A percentile compares a stretch with the other conserved stretches of the same genome.
Conservation (phyloP, 2,797 vertebrate species). For the Eleutherodactylus coqui region DNA sequence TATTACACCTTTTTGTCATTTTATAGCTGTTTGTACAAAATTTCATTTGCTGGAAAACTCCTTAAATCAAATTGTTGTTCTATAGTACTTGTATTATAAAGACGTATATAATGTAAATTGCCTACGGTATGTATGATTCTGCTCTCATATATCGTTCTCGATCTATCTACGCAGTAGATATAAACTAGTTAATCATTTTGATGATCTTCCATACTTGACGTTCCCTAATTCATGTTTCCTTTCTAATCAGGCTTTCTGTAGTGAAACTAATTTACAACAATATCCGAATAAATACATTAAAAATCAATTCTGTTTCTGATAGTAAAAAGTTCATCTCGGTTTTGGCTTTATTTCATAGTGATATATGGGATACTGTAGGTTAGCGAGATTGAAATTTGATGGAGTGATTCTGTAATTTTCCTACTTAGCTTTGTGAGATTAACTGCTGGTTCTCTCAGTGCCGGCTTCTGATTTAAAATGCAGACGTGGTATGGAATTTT, state of each 20-base stretch:
- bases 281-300: constrained; percentile 50
- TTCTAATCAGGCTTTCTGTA: constrained; percentile 30
- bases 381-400: constrained; percentile 62
- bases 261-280: constrained; percentile 43
- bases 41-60: too few relatives aligned
- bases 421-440: constrained; percentile 65
- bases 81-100: too few relatives aligned
- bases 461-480: constrained; percentile 67
- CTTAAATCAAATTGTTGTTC: not conserved
- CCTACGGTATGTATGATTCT: not conserved
- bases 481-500: constrained; percentile 70
- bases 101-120: too few relatives aligned
- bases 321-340: constrained; percentile 1
- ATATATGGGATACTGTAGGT: constrained; percentile 48
- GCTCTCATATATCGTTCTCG: not conserved
- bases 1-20: too few relatives aligned
- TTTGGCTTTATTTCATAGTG: constrained; percentile 51
- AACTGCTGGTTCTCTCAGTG: constrained; percentile 64
- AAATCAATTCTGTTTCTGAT: constrained; percentile 42
- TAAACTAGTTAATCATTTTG: constrained; percentile 24
- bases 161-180: not conserved
- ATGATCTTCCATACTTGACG: constrained; percentile 17
- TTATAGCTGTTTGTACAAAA: too few relatives aligned
- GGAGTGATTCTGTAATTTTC: constrained; percentile 58
- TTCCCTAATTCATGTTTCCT: constrained; percentile 46